Percentiles rank a stretch among this genome's conserved stretches.
Evolutionary conservation across 2,888 invertebrate species (phyloP).

Genomic region (Bimastos eiseni): DNA sequence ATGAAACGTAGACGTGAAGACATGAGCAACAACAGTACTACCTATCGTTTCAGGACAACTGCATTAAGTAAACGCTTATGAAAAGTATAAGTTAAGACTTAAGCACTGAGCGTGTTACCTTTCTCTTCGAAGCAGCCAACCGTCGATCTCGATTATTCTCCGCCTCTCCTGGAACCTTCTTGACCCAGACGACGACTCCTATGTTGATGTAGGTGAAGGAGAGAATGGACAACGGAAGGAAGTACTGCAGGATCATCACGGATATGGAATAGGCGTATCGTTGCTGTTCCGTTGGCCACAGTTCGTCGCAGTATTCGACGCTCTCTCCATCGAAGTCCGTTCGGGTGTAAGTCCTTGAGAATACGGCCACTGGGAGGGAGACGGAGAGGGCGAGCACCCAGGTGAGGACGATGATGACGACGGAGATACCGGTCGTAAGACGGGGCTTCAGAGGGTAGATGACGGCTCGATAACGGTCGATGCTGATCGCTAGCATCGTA

Average conservation of each 20-base stretch:
- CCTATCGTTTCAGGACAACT: no score
- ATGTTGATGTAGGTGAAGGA: constrained; percentile 85
- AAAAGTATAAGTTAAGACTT: no score
- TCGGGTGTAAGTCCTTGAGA: constrained; percentile 76
- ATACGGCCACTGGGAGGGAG: constrained; percentile 79
- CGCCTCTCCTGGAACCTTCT: constrained; percentile 84
- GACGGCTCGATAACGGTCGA: constrained; percentile 86
- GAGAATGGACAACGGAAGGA: constrained; percentile 80
- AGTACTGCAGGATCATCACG: constrained; percentile 80
- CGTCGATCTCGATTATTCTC: constrained; percentile 80
- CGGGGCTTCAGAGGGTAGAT: constrained; percentile 77
- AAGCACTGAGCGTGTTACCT: constrained; percentile 67
- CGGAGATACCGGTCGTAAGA: constrained; percentile 62
- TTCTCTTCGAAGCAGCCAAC: constrained; percentile 82
- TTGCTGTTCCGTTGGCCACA: constrained; percentile 46
- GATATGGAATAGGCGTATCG: constrained; percentile 73
- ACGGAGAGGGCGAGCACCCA: constrained; percentile 79
- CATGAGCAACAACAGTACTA: no score
- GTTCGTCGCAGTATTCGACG: constrained; percentile 42
- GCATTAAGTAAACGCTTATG: no score
- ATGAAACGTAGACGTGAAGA: no score
- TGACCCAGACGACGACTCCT: constrained; percentile 85
- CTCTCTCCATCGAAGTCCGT: neutral
- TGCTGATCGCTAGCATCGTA: constrained; percentile 85
- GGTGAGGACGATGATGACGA: constrained; percentile 72